A percentile compares a stretch with the other conserved stretches of the same genome.
These are phyloP conservation scores for Percopsis transmontana DNA, from an alignment of 2,113 vertebrate genomes.

Conservation along the genomic window DNA sequence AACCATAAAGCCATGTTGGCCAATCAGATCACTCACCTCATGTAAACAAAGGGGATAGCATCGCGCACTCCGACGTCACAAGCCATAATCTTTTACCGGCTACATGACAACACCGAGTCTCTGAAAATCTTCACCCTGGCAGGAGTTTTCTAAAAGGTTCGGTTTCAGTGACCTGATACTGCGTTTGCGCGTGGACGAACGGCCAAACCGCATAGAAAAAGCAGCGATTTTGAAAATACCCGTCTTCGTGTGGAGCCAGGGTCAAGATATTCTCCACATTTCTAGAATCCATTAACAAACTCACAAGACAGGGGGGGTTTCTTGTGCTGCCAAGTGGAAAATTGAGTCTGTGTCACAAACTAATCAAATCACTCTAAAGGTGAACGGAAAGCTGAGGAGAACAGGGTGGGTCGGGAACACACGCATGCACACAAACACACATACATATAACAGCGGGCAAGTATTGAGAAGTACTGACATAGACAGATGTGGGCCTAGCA, in stretches of 20 bases:
- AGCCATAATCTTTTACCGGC: no score
- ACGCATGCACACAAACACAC: slow-evolving; percentile 12
- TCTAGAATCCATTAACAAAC: slow-evolving; percentile 55
- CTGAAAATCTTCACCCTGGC: no score
- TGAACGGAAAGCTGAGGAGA: slow-evolving; percentile 41
- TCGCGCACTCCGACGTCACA: no score
- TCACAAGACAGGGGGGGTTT: slow-evolving; percentile 49
- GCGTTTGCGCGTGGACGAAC: no score
- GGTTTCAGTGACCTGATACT: no score
- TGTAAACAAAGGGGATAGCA: no score
- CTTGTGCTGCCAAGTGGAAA: slow-evolving; percentile 75
- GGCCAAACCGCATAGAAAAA: no score
- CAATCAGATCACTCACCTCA: no score
- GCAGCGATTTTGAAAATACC: no score
- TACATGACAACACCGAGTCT: no score
- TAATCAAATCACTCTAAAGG: slow-evolving; percentile 70
- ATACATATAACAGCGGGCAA: slow-evolving; percentile 26
- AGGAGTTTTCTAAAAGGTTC: no score
- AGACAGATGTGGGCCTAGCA: slow-evolving; percentile 45
- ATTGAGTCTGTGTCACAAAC: slow-evolving; percentile 76
- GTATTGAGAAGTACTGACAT: slow-evolving; percentile 64
- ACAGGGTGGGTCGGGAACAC: slow-evolving; percentile 25
- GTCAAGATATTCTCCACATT: slow-evolving; percentile 61
- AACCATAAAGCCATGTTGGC: no score
- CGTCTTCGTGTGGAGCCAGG: slow-evolving; percentile 42